A percentile compares a stretch with the other conserved stretches of the same genome.
Conservation (phyloP, 2,888 invertebrate species). For the Azorinus chamasolen region DNA sequence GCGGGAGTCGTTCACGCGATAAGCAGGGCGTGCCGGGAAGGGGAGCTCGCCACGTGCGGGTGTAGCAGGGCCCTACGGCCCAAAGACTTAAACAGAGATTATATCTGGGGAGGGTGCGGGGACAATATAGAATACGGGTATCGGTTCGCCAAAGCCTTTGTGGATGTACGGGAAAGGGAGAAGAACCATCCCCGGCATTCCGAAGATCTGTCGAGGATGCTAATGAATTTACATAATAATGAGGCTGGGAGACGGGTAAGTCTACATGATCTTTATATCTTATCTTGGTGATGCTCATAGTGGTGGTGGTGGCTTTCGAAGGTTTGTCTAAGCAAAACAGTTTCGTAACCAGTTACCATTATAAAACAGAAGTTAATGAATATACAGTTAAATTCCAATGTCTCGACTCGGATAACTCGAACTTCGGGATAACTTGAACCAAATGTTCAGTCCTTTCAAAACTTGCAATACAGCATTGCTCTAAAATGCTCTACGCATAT, state of each 20-base stretch:
- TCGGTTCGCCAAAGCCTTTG: conserved; percentile 97
- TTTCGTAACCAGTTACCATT: too few species aligned
- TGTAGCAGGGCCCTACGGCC: conserved; percentile 95
- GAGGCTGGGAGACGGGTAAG: conserved; percentile 98
- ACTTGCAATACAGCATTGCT: too few species aligned
- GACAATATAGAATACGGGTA: conserved; percentile 95
- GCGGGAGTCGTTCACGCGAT: conserved; percentile 94
- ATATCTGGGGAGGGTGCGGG: conserved; percentile 99
- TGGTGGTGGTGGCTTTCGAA: too few species aligned
- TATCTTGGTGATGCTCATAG: too few species aligned
- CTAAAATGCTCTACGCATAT: too few species aligned
- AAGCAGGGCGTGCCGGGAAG: conserved; percentile 96
- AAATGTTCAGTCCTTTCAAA: too few species aligned
- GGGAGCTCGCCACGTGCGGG: conserved; percentile 95
- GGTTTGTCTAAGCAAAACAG: too few species aligned
- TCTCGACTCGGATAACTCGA: too few species aligned
- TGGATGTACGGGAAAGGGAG: conserved; percentile 94
- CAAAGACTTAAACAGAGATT: conserved; percentile 94
- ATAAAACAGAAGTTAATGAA: too few species aligned
- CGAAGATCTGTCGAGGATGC: conserved; percentile 92
- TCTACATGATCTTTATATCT: neutral
- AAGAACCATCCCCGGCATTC: conserved; percentile 93
- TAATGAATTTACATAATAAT: conserved; percentile 99
- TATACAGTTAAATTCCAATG: too few species aligned
- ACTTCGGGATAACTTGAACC: too few species aligned